Base-by-base conservation (phyloP, 1,140 invertebrate genomes). In the Pachypeltis micranthus region DNA sequence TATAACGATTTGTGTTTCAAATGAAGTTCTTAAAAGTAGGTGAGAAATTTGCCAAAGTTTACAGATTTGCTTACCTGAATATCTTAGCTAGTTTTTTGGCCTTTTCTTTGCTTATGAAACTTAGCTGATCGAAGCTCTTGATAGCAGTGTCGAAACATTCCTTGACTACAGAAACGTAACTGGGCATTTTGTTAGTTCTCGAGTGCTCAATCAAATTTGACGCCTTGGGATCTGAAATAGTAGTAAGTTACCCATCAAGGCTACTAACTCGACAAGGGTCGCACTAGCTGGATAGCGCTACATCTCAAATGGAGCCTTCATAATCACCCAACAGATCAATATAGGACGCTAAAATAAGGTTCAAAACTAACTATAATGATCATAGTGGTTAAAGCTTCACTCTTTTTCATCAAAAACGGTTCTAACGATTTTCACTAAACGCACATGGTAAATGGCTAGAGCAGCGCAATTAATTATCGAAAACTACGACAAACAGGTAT, bases 1-100 rank as follows among this genome's bases (percentile, higher is more conserved):
- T n/a, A n/a, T n/a, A n/a, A n/a, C n/a, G n/a, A n/a, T n/a, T n/a
- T n/a, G n/a, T n/a, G n/a, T n/a, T n/a, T n/a, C n/a, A n/a, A n/a
- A n/a, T n/a, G n/a, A n/a, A n/a, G n/a, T n/a, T n/a, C n/a, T n/a
- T n/a, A n/a, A n/a, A n/a, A n/a, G n/a, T n/a, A n/a, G n/a, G n/a
- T n/a, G n/a, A n/a, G n/a, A n/a, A n/a, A n/a, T n/a, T n/a, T n/a
- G n/a, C n/a, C n/a, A n/a, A n/a, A n/a, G n/a, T n/a, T n/a, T n/a
- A n/a, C n/a, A n/a, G n/a, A n/a, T n/a, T n/a, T n/a, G n/a, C 63
- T 19, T 65, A 65, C 64, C 26, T 29, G 27, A 63, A 65, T 0
- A 63, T 21, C 2, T 34, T 34, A 21, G 64, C 23, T n/a, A 65
- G 64, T 1, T 29, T 31, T 39, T 63, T 51, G 19, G 31, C n/a